Conservation (phyloP, 1,140 invertebrate genomes). For the Caenorhabditis brenneri region DNA sequence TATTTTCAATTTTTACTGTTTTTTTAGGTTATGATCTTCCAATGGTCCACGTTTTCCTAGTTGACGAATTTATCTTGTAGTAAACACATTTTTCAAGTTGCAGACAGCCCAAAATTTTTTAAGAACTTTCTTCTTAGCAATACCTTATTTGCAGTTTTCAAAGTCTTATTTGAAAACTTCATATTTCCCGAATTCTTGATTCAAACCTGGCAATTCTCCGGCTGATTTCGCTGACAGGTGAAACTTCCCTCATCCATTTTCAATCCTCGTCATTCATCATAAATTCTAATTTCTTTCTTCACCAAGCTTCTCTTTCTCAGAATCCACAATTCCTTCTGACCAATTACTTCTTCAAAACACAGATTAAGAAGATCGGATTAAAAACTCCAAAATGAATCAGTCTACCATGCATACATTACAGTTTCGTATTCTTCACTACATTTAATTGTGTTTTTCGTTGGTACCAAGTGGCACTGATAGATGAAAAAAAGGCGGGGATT, state of each 20-base stretch:
- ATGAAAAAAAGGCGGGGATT: neutral
- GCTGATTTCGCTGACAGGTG: neutral
- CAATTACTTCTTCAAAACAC: neutral
- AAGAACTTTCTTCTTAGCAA: no score
- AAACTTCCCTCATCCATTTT: neutral
- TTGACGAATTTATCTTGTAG: no score
- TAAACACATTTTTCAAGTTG: no score
- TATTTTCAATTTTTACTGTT: no score
- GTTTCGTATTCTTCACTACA: neutral
- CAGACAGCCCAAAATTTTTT: no score
- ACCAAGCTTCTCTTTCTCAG: neutral
- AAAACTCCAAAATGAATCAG: neutral
- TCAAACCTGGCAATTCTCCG: no score
- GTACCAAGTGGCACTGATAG: neutral
- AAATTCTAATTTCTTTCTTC: neutral
- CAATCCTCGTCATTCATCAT: neutral
- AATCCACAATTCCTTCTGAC: no score
- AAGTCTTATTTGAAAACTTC: no score
- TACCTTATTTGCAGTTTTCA: no score
- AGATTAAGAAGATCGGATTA: neutral
- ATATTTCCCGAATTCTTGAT: neutral
- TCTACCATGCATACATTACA: no score
- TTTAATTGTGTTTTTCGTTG: neutral
- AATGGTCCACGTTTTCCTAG: no score
- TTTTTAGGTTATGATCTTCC: no score